Base-by-base conservation (phyloP, 2,113 vertebrate species). In the Apteryx owenii region DNA sequence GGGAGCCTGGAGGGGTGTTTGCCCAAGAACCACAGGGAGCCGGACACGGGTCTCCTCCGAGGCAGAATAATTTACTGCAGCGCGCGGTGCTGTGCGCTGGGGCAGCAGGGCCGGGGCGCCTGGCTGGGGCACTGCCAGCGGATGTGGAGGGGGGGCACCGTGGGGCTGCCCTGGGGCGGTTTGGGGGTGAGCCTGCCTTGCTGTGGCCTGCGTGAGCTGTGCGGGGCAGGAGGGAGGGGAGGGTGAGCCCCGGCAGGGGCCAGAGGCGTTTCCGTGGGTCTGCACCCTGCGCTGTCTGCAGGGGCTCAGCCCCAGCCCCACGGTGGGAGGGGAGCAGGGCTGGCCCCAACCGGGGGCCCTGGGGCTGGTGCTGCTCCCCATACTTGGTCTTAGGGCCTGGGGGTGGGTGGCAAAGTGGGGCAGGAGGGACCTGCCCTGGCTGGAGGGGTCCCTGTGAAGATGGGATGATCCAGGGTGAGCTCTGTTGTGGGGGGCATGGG, bases 31-130 rank as follows among this genome's bases (percentile, higher is more conserved):
- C 26, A 56, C 58, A 88, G 84, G 26, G 54, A 95, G 23, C 28
- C 0, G 2, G 76, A 88, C 71, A 69, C 44, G 82, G 36, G 54
- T 19, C 8, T 82, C 85, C 58, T 95, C 48, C 1, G 8, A 76
- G 21, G 17, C 4, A 3, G 71, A 79, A 94, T 95, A 93, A 93
- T 96, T 96, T 97, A 96, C 91, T 95, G 48, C 5, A 10, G 12
- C 64, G 56, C 56, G 31, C 4, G 56, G 56, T 33, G 10, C 56
- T 19, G 31, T 48, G 46, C 17, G 46, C 18, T 18, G 46, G 46
- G 46, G 46, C 18, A 19, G 46, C 31, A 61, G 42, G 28, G 28
- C 75, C n/a, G 19, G 50, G 20, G 4, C 23, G 22, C 7, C 7
- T 33, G 84, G 60, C 60, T 28, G 53, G 42, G 42, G 19, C 51